Percentiles rank a stretch among this genome's conserved stretches.
Evolutionary conservation across 2,888 invertebrate genomes (phyloP).

Genomic region (Watsonalla binaria): DNA sequence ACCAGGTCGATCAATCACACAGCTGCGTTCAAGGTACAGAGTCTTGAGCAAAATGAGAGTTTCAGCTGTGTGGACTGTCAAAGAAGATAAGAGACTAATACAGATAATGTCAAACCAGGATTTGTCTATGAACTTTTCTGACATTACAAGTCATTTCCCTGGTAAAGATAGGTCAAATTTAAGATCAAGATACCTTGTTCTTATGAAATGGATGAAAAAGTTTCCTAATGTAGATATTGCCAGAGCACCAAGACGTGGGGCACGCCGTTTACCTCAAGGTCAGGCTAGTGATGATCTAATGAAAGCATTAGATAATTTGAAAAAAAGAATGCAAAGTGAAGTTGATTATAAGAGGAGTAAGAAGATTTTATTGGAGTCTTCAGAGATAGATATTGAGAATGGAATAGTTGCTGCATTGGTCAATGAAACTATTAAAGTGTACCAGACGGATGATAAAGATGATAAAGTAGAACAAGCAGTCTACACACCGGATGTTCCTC

Average conservation of each 20-base stretch:
- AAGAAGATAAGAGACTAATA: conserved; percentile 80
- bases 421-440: conserved; percentile 31
- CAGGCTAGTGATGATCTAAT: conserved; percentile 43
- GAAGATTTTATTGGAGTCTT: conserved; percentile 35
- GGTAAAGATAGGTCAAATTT: conserved; percentile 78
- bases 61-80: conserved; percentile 78
- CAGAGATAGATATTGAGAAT: conserved; percentile 47
- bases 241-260: conserved; percentile 57
- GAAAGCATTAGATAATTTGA: conserved; percentile 53
- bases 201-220: conserved; percentile 70
- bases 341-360: conserved; percentile 31
- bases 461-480: not conserved
- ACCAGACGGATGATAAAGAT: conserved; percentile 12
- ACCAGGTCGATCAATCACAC: conserved; percentile 79
- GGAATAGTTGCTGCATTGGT: conserved; percentile 42
- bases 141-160: conserved; percentile 71
- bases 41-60: conserved; percentile 61
- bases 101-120: conserved; percentile 74
- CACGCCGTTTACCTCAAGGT: conserved; percentile 45
- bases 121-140: conserved; percentile 43
- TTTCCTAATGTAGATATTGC: conserved; percentile 59
- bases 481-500: not conserved
- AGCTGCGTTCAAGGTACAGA: conserved; percentile 80
- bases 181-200: conserved; percentile 78
- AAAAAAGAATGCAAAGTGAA: conserved; percentile 46